A percentile compares a stretch with the other conserved stretches of the same genome.
These are phyloP conservation scores for Hypomecis punctinalis DNA, from an alignment of 2,888 invertebrate genomes.

Conservation along the genomic window DNA sequence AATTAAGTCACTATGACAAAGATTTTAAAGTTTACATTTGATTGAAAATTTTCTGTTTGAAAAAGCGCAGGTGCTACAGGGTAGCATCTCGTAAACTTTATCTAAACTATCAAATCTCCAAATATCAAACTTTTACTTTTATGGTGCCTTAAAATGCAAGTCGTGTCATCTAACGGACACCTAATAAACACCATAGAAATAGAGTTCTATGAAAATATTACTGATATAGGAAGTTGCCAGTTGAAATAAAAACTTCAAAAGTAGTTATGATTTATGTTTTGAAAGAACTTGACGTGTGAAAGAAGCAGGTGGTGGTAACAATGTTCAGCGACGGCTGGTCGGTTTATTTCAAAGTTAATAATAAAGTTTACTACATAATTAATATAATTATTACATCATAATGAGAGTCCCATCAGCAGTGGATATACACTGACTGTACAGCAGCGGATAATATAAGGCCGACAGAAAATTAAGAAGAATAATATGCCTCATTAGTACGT, in stretches of 20 bases:
- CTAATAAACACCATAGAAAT: conserved; percentile 46
- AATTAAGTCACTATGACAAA: conserved; percentile 42
- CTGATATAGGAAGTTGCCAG: conserved; percentile 30
- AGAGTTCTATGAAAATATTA: conserved; percentile 30
- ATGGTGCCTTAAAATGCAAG: conserved; percentile 74
- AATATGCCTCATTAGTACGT: no score
- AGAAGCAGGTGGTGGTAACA: conserved; percentile 24
- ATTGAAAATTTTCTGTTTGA: conserved; percentile 37
- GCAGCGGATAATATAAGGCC: no score
- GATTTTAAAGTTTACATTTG: conserved; percentile 44
- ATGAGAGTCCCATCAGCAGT: no score
- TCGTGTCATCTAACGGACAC: conserved; percentile 71
- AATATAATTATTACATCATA: no score
- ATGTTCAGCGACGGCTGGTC: not conserved
- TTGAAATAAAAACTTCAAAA: conserved; percentile 32
- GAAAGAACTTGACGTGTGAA: conserved; percentile 17
- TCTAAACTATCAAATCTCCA: conserved; percentile 78
- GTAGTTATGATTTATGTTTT: conserved; percentile 29
- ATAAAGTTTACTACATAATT: not conserved
- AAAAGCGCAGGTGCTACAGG: conserved; percentile 77
- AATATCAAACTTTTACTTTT: conserved; percentile 83
- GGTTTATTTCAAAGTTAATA: not conserved
- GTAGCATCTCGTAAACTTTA: conserved; percentile 69
- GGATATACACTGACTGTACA: no score
- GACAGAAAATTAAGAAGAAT: no score